phyloP scores from a whole-genome alignment of 2,797 vertebrate genomes.

The Ctenosaura bakeri region DNA sequence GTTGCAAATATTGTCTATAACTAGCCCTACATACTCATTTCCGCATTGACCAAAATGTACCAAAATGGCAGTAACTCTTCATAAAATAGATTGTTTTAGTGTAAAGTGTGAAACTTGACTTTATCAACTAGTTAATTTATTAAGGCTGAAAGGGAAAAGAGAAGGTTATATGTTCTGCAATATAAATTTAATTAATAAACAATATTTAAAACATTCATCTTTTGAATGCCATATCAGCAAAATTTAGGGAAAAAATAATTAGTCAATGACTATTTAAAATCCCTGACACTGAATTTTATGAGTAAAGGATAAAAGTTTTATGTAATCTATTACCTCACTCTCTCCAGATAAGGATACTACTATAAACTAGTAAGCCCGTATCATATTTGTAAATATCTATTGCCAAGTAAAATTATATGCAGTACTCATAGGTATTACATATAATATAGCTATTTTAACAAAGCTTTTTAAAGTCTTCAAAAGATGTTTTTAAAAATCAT shows the following conservation, averaged over 20 bases:
- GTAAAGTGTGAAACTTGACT: neutral
- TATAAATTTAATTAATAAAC: neutral
- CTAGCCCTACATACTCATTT: neutral
- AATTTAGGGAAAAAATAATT: neutral
- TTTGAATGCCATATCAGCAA: neutral
- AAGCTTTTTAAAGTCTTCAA: too few relatives aligned
- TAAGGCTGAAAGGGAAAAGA: neutral
- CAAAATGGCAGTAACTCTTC: neutral
- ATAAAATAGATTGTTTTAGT: neutral
- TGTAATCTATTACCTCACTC: neutral
- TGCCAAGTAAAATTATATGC: neutral
- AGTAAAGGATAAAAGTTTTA: neutral
- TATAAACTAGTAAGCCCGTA: too few relatives aligned
- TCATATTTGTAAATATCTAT: neutral
- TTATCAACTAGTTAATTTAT: neutral
- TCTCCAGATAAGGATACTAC: neutral
- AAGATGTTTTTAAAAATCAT: neutral
- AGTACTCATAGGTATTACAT: neutral
- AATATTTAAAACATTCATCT: neutral
- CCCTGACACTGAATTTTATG: neutral
- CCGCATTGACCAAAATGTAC: neutral
- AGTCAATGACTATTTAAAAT: neutral
- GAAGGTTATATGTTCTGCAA: neutral
- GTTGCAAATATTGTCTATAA: neutral
- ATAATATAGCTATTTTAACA: neutral